Conservation (phyloP, 2,113 vertebrate genomes). For the Phyllostomus hastatus region DNA sequence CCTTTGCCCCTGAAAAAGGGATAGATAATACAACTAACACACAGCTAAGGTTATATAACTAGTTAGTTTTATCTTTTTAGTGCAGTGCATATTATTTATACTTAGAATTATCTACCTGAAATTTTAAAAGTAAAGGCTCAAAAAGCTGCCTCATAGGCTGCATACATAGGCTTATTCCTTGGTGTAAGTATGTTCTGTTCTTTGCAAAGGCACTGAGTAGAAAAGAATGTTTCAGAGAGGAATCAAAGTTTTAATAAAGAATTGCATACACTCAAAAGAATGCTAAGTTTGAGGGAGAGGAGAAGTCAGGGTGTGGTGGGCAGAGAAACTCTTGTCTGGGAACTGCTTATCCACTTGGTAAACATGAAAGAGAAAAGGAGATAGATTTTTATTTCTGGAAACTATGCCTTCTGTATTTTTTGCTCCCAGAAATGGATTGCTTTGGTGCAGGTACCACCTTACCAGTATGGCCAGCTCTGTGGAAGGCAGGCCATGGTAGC, state of each 20-base stretch:
- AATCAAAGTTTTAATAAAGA: background rate
- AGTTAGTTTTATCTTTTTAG: background rate
- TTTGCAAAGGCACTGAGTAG: background rate
- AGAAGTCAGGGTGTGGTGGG: background rate
- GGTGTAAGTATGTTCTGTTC: background rate
- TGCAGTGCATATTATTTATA: background rate
- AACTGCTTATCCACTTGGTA: slow-evolving; percentile 16
- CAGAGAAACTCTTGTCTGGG: background rate
- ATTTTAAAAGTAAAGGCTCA: background rate
- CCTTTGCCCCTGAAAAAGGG: background rate
- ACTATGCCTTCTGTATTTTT: slow-evolving; percentile 60
- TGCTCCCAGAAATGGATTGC: slow-evolving; percentile 37
- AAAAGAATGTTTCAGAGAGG: background rate
- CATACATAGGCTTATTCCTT: background rate
- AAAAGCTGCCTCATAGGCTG: background rate
- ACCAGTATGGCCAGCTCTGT: background rate
- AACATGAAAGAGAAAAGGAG: slow-evolving; percentile 40
- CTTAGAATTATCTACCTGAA: background rate
- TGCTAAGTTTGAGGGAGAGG: background rate
- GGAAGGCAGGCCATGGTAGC: background rate
- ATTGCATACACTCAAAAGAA: background rate
- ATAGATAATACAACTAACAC: background rate
- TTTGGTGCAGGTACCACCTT: background rate
- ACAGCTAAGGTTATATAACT: background rate
- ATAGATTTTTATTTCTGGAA: slow-evolving; percentile 63